These are phyloP conservation scores for Vimba vimba DNA, from an alignment of 2,113 vertebrate genomes.

Conservation along the genomic window DNA sequence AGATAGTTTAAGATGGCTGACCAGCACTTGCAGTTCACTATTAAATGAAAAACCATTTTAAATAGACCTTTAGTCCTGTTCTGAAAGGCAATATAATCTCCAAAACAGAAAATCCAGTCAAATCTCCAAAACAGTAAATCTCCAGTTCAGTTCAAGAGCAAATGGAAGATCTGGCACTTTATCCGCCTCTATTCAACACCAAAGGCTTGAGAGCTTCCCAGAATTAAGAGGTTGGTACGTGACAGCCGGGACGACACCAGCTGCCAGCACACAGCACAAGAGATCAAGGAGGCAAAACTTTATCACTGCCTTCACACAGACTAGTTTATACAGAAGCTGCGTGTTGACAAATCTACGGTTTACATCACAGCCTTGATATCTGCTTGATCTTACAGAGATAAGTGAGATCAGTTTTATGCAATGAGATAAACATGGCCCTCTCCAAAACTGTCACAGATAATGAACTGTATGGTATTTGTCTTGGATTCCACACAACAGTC, in stretches of 20 bases:
- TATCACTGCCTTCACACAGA: constrained; percentile 25
- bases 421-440: not conserved
- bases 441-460: not conserved
- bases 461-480: not conserved
- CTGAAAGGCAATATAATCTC: not conserved
- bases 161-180: constrained; percentile 37
- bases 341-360: constrained; percentile 23
- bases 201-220: constrained; percentile 48
- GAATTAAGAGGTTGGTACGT: constrained; percentile 43
- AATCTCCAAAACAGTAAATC: not conserved
- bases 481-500: not conserved
- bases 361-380: constrained; percentile 34
- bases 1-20: not conserved
- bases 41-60: not conserved
- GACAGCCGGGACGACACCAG: constrained; percentile 46
- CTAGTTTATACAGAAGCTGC: constrained; percentile 39
- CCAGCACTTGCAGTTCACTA: not conserved
- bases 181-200: constrained; percentile 46
- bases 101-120: not conserved
- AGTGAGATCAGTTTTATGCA: not conserved
- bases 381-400: not conserved
- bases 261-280: constrained; percentile 20
- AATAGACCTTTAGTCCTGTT: not conserved
- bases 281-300: constrained; percentile 11
- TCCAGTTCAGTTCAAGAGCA: not conserved